These are phyloP conservation scores for Perdita meconis DNA, from an alignment of 2,888 invertebrate genomes.

Conservation along the genomic window DNA sequence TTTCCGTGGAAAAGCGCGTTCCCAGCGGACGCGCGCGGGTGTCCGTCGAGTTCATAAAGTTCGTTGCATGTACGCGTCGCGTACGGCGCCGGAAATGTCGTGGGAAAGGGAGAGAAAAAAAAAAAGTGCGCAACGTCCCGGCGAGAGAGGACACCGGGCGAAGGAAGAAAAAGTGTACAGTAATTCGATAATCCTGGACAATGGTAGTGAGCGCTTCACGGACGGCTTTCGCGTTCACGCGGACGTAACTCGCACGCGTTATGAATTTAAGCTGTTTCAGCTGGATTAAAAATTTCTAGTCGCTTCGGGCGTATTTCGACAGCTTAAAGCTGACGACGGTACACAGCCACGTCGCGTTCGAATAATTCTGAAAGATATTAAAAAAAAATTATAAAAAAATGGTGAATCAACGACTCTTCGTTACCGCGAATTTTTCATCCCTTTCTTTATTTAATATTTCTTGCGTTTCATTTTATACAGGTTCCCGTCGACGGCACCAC, in stretches of 20 bases:
- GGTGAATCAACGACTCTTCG: not conserved
- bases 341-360: not conserved
- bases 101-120: no score
- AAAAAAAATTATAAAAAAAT: no score
- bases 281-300: slow-evolving; percentile 13
- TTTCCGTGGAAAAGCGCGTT: slow-evolving; percentile 55
- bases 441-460: slow-evolving; percentile 1
- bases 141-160: not conserved
- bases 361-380: not conserved
- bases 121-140: slow-evolving; percentile 24
- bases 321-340: slow-evolving; percentile 11
- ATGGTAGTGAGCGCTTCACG: slow-evolving; percentile 5
- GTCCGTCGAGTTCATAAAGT: slow-evolving; percentile 52
- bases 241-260: slow-evolving; percentile 3
- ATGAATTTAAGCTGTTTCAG: slow-evolving; percentile 23
- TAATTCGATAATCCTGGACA: slow-evolving; percentile 42
- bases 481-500: slow-evolving; percentile 5
- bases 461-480: slow-evolving; percentile 12
- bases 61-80: slow-evolving; percentile 8
- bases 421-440: not conserved
- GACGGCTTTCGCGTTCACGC: not conserved
- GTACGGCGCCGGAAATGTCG: not conserved
- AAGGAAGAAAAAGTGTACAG: slow-evolving; percentile 19
- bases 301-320: slow-evolving; percentile 12
- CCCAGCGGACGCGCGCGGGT: slow-evolving; percentile 30